Evolutionary conservation across 2,888 invertebrate genomes (phyloP), one percentile per base, ranked within the genome.

Genomic region (Cosmia trapezina): DNA sequence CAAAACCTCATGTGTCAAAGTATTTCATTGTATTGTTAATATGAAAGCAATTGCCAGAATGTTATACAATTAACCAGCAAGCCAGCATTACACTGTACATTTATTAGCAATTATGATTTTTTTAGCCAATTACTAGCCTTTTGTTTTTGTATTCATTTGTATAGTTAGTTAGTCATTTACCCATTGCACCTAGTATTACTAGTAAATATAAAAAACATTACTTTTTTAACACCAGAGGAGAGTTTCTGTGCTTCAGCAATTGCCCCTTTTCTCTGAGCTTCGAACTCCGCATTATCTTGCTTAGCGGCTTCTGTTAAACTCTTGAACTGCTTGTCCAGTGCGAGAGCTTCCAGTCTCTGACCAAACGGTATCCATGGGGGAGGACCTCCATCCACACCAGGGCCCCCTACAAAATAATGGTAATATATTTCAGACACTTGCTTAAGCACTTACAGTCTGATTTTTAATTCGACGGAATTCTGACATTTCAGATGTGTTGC

Each of bases 281-380:
- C 98, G 95, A 99, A 99, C 90, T 98, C 98, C 1, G 97, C 97
- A 92, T 98, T 97, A 81, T 98, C 98, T 70, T 98, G 97, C 90
- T 97, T 97, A 14, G 95, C 94, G 67, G 96, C 96, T 65, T 96
- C 96, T 75, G 96, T 96, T 43, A 98, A 91, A 74, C 98, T 97
- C 90, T 98, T 98, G 80, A 98, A 98, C 87, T 97, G 97, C 83
- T 97, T 97, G 78, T 97, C 97, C 56, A 96, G 94, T 43, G 97
- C 93, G 8, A 96, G 92, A 67, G 96, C 96, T 85, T 97, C 96
- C 70, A 98, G 96, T 88, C 97, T 97, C 88, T 98, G 97, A 0
- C 99, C 99, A 95, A 99, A 99, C 51, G 98, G 98, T 86, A 99
- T 98, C 98, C 99, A 99, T 54, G 98, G 97, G 57, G 98, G 99